Base-by-base conservation (phyloP, 92 coral and sea anemone species). In the Virgularia gustaviana region DNA sequence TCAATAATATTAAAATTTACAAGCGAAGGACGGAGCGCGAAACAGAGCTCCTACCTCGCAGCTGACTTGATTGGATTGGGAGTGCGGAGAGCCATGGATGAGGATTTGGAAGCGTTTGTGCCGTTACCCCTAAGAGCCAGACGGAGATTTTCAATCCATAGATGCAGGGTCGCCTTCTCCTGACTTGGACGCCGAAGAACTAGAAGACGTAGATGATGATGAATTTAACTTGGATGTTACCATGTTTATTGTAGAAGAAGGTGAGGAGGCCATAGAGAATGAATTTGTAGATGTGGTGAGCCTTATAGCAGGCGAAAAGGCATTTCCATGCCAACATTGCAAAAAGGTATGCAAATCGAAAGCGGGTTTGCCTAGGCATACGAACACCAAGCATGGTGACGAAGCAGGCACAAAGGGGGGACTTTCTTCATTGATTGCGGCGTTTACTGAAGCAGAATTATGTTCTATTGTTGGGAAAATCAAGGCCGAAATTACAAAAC, bases 171-270 rank as follows among this genome's bases (percentile, higher is more conserved):
- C 23, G 56, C 5, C 13, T 20, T 49, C 56, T 49, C 56, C 56
- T 49, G 56, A 49, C 7, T 27, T 16, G 23, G 56, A 49, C 3
- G 13, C 23, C 56, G 56, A 49, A 49, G 56, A 49, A 5, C 22
- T 49, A 12, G n/a, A 49, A 16, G 4, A 49, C 19, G 13, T 6
- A 27, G 22, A 49, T 49, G n/a, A 49, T 16, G 6, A 49, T 49
- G 56, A 49, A 59, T 59, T 59, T 59, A 22, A 59, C 36, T 59
- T 59, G 5, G 39, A 22, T 27, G 18, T 59, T 9, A 42, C 65
- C 20, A 31, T 59, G 33, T 24, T 31, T 9, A n/a, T 59, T 24
- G 41, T 59, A 24, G 42, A 59, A 33, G 35, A 59, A 24, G 33
- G 34, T 31, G n/a, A 24, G 38, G 39, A 59, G 13, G 11, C 39